phyloP scores from a whole-genome alignment of 2,888 invertebrate species.

The Candidula unifasciata region DNA sequence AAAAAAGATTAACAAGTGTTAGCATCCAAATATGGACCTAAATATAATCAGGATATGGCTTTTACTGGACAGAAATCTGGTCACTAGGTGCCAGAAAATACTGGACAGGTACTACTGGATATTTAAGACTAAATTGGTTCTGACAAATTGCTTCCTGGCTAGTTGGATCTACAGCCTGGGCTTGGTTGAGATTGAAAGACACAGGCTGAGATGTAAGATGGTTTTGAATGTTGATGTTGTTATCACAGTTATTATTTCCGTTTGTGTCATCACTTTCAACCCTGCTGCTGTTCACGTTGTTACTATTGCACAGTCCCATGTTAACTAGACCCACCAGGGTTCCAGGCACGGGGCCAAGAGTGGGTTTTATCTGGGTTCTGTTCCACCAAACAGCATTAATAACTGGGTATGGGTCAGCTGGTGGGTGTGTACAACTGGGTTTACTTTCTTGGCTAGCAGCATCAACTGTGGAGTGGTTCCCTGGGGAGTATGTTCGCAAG shows the following conservation, averaged over 20 bases:
- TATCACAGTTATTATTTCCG: constrained; percentile 37
- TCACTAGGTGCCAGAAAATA: constrained; percentile 29
- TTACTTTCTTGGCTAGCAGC: not conserved
- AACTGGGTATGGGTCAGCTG: not conserved
- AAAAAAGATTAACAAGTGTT: not conserved
- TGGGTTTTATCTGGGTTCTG: not conserved
- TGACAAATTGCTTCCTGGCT: constrained; percentile 14
- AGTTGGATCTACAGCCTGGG: constrained; percentile 6
- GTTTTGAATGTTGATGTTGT: not conserved
- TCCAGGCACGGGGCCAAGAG: not conserved
- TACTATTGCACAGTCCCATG: constrained; percentile 29
- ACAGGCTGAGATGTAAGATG: constrained; percentile 15
- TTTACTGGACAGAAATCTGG: constrained; percentile 37
- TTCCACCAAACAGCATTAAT: constrained; percentile 36
- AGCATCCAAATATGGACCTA: not conserved
- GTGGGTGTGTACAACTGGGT: not conserved
- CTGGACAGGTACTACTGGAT: constrained; percentile 20
- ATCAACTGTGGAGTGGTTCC: not conserved
- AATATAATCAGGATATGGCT: not conserved
- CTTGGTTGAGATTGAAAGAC: constrained; percentile 42
- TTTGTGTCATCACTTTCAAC: constrained; percentile 22
- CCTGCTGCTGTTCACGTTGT: constrained; percentile 9
- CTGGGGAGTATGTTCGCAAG: constrained; percentile 24
- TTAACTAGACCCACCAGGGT: constrained; percentile 6
- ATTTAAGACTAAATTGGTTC: not conserved